Percentiles rank a stretch among this genome's conserved stretches.
Conservation (phyloP, 2,888 invertebrate species). For the Chesias legatella region DNA sequence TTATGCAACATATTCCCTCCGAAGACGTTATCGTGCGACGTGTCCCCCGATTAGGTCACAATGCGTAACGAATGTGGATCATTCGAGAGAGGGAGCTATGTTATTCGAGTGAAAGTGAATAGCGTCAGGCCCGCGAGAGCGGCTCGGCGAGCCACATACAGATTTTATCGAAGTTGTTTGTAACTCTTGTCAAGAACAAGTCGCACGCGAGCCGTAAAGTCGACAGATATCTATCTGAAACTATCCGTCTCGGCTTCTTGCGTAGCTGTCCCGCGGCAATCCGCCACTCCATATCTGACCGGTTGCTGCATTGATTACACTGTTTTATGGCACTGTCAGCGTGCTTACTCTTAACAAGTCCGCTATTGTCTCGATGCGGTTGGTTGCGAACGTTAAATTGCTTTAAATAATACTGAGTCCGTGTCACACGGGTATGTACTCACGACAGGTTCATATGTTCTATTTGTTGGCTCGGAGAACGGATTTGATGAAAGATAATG, state of each 20-base stretch:
- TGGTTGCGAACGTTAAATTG: conserved; percentile 28
- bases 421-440: conserved; percentile 41
- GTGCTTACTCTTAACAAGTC: conserved; percentile 49
- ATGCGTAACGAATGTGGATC: conserved; percentile 27
- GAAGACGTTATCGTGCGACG: conserved; percentile 39
- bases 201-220: conserved; percentile 49
- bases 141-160: conserved; percentile 36
- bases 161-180: conserved; percentile 51
- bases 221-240: conserved; percentile 49
- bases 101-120: conserved; percentile 55
- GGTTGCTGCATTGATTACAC: conserved; percentile 54
- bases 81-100: conserved; percentile 34
- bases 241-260: conserved; percentile 42
- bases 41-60: conserved; percentile 38
- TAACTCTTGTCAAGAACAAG: conserved; percentile 47
- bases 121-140: conserved; percentile 38
- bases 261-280: conserved; percentile 42
- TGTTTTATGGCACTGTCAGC: conserved; percentile 52
- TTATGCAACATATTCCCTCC: conserved; percentile 54
- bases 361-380: conserved; percentile 49
- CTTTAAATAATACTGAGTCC: conserved; percentile 41
- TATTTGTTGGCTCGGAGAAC: conserved; percentile 33
- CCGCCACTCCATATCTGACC: conserved; percentile 49
- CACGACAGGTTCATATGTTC: too few species aligned
- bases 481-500: too few species aligned